Percentiles rank a stretch among this genome's conserved stretches.
Evolutionary conservation across 2,888 invertebrate species (phyloP).

Genomic region (Ormia ochracea): DNA sequence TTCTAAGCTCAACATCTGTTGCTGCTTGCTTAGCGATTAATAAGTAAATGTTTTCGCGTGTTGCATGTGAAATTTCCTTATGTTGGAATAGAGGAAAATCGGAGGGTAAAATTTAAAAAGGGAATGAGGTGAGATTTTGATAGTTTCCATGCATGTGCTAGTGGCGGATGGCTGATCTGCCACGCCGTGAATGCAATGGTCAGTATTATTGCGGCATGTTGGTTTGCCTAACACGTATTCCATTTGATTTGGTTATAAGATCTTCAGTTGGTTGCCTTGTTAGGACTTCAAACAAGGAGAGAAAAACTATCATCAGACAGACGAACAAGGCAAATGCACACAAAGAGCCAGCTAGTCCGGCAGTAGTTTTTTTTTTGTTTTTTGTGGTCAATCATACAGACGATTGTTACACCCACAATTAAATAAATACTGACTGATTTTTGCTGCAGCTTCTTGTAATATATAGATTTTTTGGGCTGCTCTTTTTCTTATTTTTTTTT

Average conservation of each 20-base stretch:
- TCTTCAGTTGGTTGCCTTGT: slow-evolving; percentile 44
- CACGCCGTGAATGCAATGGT: slow-evolving; percentile 4
- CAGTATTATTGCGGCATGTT: slow-evolving; percentile 11
- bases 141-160: slow-evolving; percentile 54
- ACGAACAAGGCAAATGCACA: background rate
- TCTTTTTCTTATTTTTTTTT: too few relatives aligned
- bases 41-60: slow-evolving; percentile 48
- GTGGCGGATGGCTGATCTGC: background rate
- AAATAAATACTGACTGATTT: slow-evolving; percentile 69
- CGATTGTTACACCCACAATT: slow-evolving; percentile 75
- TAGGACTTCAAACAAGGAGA: slow-evolving; percentile 42
- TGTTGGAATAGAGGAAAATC: background rate
- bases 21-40: slow-evolving; percentile 24
- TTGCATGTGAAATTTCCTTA: slow-evolving; percentile 54
- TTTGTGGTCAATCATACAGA: slow-evolving; percentile 63
- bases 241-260: slow-evolving; percentile 58
- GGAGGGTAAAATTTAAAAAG: background rate
- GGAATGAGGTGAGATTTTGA: slow-evolving; percentile 60
- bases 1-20: slow-evolving; percentile 56
- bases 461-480: slow-evolving; percentile 32
- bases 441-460: slow-evolving; percentile 62
- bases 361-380: slow-evolving; percentile 1
- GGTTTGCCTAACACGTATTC: slow-evolving; percentile 20
- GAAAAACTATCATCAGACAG: background rate
- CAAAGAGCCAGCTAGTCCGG: slow-evolving; percentile 33